A percentile compares a stretch with the other conserved stretches of the same genome.
phyloP scores from a whole-genome alignment of 2,888 invertebrate species.

The Rhagonycha fulva region DNA sequence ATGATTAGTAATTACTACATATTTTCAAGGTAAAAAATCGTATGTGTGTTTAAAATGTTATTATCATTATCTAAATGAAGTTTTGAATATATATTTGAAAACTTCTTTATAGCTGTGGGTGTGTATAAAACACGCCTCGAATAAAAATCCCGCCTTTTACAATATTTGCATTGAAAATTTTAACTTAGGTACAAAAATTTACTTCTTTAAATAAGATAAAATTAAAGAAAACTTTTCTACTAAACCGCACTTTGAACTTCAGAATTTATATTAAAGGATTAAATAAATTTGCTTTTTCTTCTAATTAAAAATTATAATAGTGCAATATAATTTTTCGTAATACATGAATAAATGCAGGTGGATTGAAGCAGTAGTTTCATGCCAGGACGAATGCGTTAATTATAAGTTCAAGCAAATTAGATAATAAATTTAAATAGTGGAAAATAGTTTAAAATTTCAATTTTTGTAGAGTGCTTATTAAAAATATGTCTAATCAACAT shows the following conservation, averaged over 20 bases:
- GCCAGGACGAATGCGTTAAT: not conserved
- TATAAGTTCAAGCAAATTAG: not conserved
- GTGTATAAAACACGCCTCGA: conserved; percentile 1
- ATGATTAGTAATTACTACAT: not conserved
- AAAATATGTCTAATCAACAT: not conserved
- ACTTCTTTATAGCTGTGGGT: conserved; percentile 1
- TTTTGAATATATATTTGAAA: not conserved
- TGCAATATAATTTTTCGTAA: not conserved
- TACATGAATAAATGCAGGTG: not conserved
- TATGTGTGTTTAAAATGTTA: not conserved
- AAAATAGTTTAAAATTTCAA: not conserved
- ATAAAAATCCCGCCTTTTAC: conserved; percentile 2
- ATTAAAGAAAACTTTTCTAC: conserved; percentile 1
- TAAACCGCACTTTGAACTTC: not conserved
- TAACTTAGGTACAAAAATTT: not conserved
- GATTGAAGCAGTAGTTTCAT: not conserved
- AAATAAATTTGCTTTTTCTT: not conserved
- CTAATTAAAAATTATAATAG: not conserved
- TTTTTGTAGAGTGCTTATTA: not conserved
- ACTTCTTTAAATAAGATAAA: not conserved
- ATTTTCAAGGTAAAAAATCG: not conserved
- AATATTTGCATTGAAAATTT: not conserved
- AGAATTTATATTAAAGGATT: conserved; percentile 2
- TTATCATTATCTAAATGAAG: not conserved
- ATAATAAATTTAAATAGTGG: not conserved